Base-by-base conservation (phyloP, 2,113 vertebrate genomes). In the Cynoglossus semilaevis region DNA sequence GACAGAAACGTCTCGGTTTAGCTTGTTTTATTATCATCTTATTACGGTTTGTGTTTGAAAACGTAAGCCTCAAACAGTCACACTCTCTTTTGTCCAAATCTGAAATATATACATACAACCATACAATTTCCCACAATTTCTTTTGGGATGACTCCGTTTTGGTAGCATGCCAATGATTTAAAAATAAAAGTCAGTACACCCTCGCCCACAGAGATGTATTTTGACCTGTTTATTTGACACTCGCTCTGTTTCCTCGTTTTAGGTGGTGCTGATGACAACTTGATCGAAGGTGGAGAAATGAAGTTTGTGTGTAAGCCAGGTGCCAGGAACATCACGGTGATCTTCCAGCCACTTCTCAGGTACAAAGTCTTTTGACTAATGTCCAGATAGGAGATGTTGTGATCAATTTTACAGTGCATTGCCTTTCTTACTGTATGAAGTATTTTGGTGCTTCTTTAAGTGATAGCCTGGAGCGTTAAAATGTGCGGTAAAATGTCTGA, bases 231-330 rank as follows among this genome's bases (percentile, higher is more conserved):
- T 29, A 29, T 43, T 44, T 52, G 13, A 60, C 12, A 34, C 1
- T 12, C 5, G 1, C 10, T 51, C 8, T 42, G 1, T 73, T 22
- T 56, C 11, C 18, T 70, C 67, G 66, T 79, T 75, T 16, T 67
- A 99, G 96, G 97, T 58, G 95, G 94, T 16, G 95, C 96, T 1
- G 95, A 99, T 72, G 96, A 99, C 88, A 98, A 96, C 85, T 91
- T 99, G 86, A 99, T 99, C 16, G 96, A 98, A 89, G 96, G 96
- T 41, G 96, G 96, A 0, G 95, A 96, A 77, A 95, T 94, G 80
- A 97, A 98, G 77, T 99, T 98, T 90, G 93, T 99, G 63, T 98
- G 97, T 79, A 99, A 97, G 77, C 96, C 96, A 0, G 95, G 96
- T 80, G 96, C 96, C 43, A 93, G 97, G 72, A 99, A 98, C 80